A percentile compares a stretch with the other conserved stretches of the same genome.
These are phyloP conservation scores for Geodia barretti DNA, from an alignment of 37 sponge, comb jelly and placozoan genomes.

Conservation along the genomic window DNA sequence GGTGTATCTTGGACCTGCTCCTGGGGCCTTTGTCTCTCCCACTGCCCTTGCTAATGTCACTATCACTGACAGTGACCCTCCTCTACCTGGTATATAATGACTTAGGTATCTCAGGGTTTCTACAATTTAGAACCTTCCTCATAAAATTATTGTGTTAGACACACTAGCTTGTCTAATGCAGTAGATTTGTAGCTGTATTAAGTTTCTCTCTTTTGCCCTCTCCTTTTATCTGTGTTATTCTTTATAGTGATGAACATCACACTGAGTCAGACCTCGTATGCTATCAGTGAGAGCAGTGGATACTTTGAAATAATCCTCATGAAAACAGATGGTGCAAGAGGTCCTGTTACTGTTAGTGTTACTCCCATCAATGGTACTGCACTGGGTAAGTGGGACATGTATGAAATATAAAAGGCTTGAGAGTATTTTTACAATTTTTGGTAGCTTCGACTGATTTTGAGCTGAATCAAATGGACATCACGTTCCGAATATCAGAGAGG, in stretches of 20 bases:
- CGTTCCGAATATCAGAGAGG: slow-evolving; percentile 12
- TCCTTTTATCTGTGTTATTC: too few relatives aligned
- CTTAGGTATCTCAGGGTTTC: too few relatives aligned
- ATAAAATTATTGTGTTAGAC: too few relatives aligned
- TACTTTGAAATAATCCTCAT: slow-evolving; percentile 8
- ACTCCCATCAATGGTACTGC: slow-evolving; percentile 12
- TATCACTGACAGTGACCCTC: slow-evolving; percentile 21
- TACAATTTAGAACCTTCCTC: too few relatives aligned
- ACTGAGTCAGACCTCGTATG: neutral
- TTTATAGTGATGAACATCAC: slow-evolving; percentile 41
- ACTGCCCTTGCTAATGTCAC: slow-evolving; percentile 8
- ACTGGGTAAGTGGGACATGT: neutral
- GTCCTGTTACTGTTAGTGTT: slow-evolving; percentile 16
- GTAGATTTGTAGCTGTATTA: too few relatives aligned
- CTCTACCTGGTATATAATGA: slow-evolving; percentile 42
- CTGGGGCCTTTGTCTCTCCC: slow-evolving; percentile 20
- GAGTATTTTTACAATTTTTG: neutral
- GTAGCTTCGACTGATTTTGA: slow-evolving; percentile 1
- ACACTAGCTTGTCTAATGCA: too few relatives aligned
- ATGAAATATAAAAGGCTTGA: neutral
- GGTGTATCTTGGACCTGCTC: slow-evolving; percentile 24
- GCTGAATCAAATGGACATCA: neutral
- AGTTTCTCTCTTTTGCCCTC: too few relatives aligned
- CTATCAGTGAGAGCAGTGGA: slow-evolving; percentile 12
- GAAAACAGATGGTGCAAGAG: slow-evolving; percentile 31